Evolutionary conservation across 2,888 invertebrate genomes (phyloP), one percentile per base, ranked within the genome.

Genomic region (Eristalis tenax): DNA sequence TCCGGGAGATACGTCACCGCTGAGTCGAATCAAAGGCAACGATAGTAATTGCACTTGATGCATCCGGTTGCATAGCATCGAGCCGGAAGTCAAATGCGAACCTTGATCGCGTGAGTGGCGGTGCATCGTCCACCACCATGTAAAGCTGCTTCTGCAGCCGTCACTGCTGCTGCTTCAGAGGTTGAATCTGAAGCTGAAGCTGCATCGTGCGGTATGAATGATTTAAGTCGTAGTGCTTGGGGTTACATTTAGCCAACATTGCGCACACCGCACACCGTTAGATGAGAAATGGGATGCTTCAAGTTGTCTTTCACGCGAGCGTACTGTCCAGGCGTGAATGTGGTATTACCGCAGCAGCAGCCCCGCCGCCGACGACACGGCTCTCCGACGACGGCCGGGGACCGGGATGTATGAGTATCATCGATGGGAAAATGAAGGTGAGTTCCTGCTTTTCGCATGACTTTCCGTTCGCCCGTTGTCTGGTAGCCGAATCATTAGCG

Each of bases 401-500:
- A 32, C 32, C 32, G 18, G 50, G 18, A 8, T n/a, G 50, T 50
- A 18, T 50, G 50, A 18, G 50, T 50, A 50, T 50, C 50, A 74
- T 86, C 66, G 86, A 86, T 86, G 86, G 86, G 86, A 86, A 86
- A 86, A 86, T 83, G 26, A 76, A 83, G 74, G 79, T 75, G 68
- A 87, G 86, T 86, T 83, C 56, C 85, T 83, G 82, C 65, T 69
- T 86, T 77, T 78, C 77, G 85, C 85, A 86, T 86, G 85, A 78
- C 77, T 86, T 84, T 82, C 43, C 82, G 78, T 73, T 74, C 65
- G 77, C 18, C 50, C 18, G 78, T 13, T 71, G 70, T 80, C 82
- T 86, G 83, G 86, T 87, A 87, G 86, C 86, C 68, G 64, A 87
- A 87, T 87, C 86, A 87, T 87, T 87, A 83, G 86, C 76, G 82